phyloP scores from a whole-genome alignment of 2,888 invertebrate genomes.

The Orthosia incerta region DNA sequence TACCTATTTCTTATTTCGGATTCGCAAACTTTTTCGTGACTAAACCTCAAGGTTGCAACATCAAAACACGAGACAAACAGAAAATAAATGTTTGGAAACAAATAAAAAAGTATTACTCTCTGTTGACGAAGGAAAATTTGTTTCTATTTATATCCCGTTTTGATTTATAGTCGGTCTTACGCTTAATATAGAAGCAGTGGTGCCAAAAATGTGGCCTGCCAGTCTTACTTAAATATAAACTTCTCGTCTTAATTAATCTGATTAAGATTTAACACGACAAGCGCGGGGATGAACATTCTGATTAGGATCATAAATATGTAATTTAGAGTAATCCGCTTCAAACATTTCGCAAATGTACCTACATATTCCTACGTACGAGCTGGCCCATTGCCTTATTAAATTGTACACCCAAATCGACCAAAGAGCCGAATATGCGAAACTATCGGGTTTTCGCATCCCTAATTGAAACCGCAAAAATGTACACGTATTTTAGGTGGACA shows the following conservation, averaged over 20 bases:
- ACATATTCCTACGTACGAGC: neutral
- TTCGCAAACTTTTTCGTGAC: neutral
- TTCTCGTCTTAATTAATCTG: constrained; percentile 11
- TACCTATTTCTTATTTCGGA: constrained; percentile 1
- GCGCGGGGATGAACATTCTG: neutral
- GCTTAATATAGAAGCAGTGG: neutral
- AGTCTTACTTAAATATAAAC: constrained; percentile 12
- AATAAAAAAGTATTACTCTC: constrained; percentile 32
- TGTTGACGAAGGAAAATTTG: constrained; percentile 5
- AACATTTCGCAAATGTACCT: constrained; percentile 3
- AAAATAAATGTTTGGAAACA: constrained; percentile 46
- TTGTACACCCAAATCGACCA: constrained; percentile 22
- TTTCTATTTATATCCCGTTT: constrained; percentile 22
- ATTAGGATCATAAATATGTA: constrained; percentile 15
- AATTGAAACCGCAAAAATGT: constrained; percentile 58
- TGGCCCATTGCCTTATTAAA: constrained; percentile 15
- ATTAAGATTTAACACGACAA: constrained; percentile 18
- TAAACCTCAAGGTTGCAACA: constrained; percentile 19
- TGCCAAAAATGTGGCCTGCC: neutral
- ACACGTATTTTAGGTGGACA: constrained; percentile 36
- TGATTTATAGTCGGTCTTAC: too few species aligned
- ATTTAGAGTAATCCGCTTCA: neutral
- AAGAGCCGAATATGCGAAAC: constrained; percentile 36
- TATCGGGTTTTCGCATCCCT: constrained; percentile 46
- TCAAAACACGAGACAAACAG: constrained; percentile 38